Evolutionary conservation across 2,797 vertebrate species (phyloP).

Genomic region (Haliaeetus albicilla): DNA sequence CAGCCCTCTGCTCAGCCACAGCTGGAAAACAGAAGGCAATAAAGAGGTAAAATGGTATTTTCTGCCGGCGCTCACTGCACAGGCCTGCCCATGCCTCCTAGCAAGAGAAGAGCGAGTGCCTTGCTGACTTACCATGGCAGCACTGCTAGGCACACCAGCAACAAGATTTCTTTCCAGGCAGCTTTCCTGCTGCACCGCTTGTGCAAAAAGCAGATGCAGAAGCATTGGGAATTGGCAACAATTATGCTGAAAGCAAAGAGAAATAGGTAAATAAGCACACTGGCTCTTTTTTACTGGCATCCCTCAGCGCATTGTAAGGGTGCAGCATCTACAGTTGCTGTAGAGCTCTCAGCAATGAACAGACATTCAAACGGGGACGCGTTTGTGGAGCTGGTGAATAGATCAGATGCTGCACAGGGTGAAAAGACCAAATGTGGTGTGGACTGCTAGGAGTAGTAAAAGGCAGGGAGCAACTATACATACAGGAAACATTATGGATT

Average conservation of each 20-base stretch:
- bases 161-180: neutral
- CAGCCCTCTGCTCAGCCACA: neutral
- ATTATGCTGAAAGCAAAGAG: neutral
- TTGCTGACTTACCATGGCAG: neutral
- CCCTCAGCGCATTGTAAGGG: neutral
- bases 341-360: neutral
- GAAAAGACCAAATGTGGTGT: neutral
- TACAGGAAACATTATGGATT: accelerated
- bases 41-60: neutral
- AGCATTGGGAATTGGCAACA: neutral
- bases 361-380: neutral
- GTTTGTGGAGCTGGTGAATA: neutral
- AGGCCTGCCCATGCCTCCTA: neutral
- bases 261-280: neutral
- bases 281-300: neutral
- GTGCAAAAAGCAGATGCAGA: neutral
- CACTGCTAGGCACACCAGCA: neutral
- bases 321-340: neutral
- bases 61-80: neutral
- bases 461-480: neutral
- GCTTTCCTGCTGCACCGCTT: neutral
- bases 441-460: neutral
- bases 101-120: neutral
- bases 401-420: neutral
- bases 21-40: neutral